Conservation (phyloP, 2,797 vertebrate species). For the Corythornis leucogaster region DNA sequence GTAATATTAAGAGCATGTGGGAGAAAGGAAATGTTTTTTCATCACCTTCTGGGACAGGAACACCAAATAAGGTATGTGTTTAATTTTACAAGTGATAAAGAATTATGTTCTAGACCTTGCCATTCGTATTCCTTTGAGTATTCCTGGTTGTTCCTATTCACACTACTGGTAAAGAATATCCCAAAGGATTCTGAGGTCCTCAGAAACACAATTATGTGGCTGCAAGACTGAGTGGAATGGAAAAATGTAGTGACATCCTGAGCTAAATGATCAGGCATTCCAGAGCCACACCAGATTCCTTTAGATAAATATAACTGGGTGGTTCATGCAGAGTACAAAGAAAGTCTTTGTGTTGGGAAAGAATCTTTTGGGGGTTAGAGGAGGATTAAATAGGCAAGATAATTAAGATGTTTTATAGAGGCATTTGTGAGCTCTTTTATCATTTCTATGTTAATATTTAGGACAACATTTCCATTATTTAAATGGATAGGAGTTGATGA, state of each 20-base stretch:
- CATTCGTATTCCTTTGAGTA: background rate
- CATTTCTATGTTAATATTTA: background rate
- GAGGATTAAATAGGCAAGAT: background rate
- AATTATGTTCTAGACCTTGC: background rate
- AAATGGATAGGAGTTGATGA: background rate
- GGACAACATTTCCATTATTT: background rate
- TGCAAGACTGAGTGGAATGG: background rate
- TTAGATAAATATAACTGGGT: background rate
- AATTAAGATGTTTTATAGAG: background rate
- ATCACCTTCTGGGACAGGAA: conserved; percentile 82
- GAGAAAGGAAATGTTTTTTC: conserved; percentile 93
- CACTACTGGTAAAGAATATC: background rate
- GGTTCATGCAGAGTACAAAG: conserved; percentile 17
- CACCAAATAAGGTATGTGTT: conserved; percentile 89
- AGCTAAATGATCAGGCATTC: conserved; percentile 41
- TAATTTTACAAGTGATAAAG: background rate
- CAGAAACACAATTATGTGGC: background rate
- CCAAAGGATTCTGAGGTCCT: background rate
- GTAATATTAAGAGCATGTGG: conserved; percentile 99
- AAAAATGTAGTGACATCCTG: conserved; percentile 30
- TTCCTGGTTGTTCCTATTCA: background rate
- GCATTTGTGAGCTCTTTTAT: background rate
- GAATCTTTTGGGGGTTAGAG: background rate
- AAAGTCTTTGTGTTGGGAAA: background rate
- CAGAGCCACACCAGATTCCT: conserved; percentile 19